Evolutionary conservation across 1,140 invertebrate genomes (phyloP).

Genomic region (Cotesia glomerata): DNA sequence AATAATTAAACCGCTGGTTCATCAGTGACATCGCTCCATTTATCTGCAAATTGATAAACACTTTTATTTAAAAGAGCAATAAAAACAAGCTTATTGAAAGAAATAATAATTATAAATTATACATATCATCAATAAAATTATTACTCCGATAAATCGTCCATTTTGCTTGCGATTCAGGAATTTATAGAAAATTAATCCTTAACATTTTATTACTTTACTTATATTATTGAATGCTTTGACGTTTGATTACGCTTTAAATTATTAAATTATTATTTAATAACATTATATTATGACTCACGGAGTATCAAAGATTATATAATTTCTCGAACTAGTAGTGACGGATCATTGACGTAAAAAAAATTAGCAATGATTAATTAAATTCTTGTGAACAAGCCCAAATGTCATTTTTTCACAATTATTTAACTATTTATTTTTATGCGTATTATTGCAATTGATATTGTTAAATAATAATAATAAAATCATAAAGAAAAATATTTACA

Average conservation of each 20-base stretch:
- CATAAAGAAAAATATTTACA: too few species aligned
- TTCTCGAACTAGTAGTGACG: slow-evolving; percentile 2
- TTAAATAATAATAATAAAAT: not conserved
- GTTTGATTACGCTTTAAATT: not conserved
- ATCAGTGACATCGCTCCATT: too few species aligned
- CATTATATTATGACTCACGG: not conserved
- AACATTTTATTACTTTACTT: too few species aligned
- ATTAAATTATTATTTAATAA: not conserved
- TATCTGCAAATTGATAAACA: too few species aligned
- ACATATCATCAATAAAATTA: too few species aligned
- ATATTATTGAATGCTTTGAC: not conserved
- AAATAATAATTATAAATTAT: too few species aligned
- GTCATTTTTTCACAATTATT: not conserved
- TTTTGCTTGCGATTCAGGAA: too few species aligned
- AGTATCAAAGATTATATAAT: slow-evolving; percentile 13
- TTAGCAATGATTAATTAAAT: not conserved
- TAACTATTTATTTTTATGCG: not conserved
- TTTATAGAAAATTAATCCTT: too few species aligned
- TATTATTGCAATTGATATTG: not conserved
- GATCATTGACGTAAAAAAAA: slow-evolving; percentile 13
- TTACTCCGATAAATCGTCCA: too few species aligned
- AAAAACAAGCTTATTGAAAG: too few species aligned
- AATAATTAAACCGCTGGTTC: too few species aligned
- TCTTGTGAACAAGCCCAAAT: not conserved
- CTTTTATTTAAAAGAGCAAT: too few species aligned